These are phyloP conservation scores for Ceramica pisi DNA, from an alignment of 2,888 invertebrate species.

Conservation along the genomic window DNA sequence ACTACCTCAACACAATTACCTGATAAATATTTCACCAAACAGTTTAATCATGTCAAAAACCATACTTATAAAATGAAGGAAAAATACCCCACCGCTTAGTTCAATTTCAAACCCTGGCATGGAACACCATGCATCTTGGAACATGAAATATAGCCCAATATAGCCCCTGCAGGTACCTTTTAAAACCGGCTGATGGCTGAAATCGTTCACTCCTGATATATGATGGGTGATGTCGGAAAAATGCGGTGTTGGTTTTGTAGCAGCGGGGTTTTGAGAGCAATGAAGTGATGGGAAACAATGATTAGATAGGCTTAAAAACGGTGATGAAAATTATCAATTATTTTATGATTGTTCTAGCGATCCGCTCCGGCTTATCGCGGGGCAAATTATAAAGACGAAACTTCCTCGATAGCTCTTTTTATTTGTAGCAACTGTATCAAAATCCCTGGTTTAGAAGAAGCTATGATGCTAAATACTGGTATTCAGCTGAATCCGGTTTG, in stretches of 20 bases:
- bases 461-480: too few relatives aligned
- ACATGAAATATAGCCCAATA: conserved; percentile 67
- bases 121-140: conserved; percentile 63
- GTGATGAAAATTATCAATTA: background rate
- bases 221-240: conserved; percentile 54
- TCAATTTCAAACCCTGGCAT: conserved; percentile 49
- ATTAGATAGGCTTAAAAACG: background rate
- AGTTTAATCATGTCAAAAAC: conserved; percentile 13
- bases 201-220: conserved; percentile 66
- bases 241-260: conserved; percentile 50
- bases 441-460: too few relatives aligned
- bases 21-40: background rate
- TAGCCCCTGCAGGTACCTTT: conserved; percentile 62
- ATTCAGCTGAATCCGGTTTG: too few relatives aligned
- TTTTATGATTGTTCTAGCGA: too few relatives aligned
- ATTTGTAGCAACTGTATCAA: too few relatives aligned
- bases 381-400: too few relatives aligned
- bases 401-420: too few relatives aligned
- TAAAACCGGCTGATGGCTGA: conserved; percentile 57
- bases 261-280: conserved; percentile 24
- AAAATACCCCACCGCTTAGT: conserved; percentile 45
- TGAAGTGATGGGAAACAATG: conserved; percentile 14
- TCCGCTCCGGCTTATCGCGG: too few relatives aligned
- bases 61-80: conserved; percentile 1
- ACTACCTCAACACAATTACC: too few relatives aligned